phyloP scores from a whole-genome alignment of 2,888 invertebrate species.

The Dicyrtoma fusca region DNA sequence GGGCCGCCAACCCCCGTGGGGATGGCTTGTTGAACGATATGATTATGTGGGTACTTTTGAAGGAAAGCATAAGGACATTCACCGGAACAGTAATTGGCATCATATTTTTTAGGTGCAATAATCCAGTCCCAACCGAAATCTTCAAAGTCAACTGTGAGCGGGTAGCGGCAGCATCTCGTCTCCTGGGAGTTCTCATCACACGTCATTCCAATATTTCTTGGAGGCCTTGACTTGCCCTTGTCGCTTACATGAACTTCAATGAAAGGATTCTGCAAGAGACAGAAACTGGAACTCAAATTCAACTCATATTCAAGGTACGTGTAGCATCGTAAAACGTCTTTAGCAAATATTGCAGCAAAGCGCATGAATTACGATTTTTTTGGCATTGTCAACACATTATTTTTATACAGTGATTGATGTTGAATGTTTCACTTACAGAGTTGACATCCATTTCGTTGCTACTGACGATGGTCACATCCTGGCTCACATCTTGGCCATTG shows the following conservation, averaged over 20 bases:
- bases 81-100: constrained; percentile 94
- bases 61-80: constrained; percentile 88
- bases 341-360: no score
- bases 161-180: constrained; percentile 89
- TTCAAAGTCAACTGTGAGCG: constrained; percentile 89
- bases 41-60: constrained; percentile 85
- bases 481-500: constrained; percentile 43
- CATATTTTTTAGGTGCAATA: constrained; percentile 91
- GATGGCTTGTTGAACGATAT: constrained; percentile 79
- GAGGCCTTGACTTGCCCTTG: constrained; percentile 67
- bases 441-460: constrained; percentile 51
- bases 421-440: constrained; percentile 45
- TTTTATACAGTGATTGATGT: not conserved
- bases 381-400: no score
- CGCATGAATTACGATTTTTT: no score
- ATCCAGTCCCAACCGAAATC: constrained; percentile 98
- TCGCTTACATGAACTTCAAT: constrained; percentile 65
- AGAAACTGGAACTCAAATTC: not conserved
- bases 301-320: constrained; percentile 1
- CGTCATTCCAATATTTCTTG: constrained; percentile 78
- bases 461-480: constrained; percentile 50
- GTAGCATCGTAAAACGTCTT: not conserved
- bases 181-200: constrained; percentile 82
- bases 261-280: constrained; percentile 64
- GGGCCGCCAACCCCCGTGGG: constrained; percentile 78